Evolutionary conservation across 2,113 vertebrate species (phyloP), one percentile per base, ranked within the genome.

Genomic region (Galeopterus variegatus): DNA sequence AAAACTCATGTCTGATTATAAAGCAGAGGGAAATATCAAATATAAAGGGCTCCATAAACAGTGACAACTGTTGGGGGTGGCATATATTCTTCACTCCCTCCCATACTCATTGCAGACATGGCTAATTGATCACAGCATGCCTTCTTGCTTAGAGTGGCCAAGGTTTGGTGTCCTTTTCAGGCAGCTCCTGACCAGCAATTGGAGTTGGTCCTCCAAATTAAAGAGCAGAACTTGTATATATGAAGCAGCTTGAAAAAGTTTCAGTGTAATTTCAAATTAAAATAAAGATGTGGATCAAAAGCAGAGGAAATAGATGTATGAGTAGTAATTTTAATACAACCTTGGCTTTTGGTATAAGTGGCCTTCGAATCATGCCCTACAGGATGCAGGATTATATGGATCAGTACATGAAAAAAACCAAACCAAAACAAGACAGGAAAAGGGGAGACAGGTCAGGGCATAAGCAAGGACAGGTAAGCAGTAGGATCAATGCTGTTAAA

Each of bases 191-290:
- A 23, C 48, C 85, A 24, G 54, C 70, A 28, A 9, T 60, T 89
- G 33, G 52, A 86, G 33, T 77, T 41, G 65, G 92, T 76, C 33
- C 23, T 95, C 54, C 12, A 65, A 62, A 90, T 24, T 62, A 76
- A 65, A 62, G 50, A 84, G 28, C 26, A 95, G 33, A 93, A n/a
- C 14, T 52, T 26, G 26, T 60, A 23, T 17, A 60, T 64, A n/a
- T 88, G 65, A 92, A 96, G 11, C 3, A 76, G 24, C 58, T 88
- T 54, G 48, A 58, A 56, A 62, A 93, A 41, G 62, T 62, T 87
- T 77, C 33, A 70, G 24, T 65, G 48, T 36, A 65, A 82, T 94
- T 95, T 96, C 36, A 94, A 86, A 82, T 62, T 54, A 86, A 95
- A 85, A 54, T 64, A 56, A 83, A 67, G 67, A 70, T 13, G 70